Percentiles rank a stretch among this genome's conserved stretches.
Evolutionary conservation across 2,797 vertebrate species (phyloP).

Genomic region (Coilia nasus): DNA sequence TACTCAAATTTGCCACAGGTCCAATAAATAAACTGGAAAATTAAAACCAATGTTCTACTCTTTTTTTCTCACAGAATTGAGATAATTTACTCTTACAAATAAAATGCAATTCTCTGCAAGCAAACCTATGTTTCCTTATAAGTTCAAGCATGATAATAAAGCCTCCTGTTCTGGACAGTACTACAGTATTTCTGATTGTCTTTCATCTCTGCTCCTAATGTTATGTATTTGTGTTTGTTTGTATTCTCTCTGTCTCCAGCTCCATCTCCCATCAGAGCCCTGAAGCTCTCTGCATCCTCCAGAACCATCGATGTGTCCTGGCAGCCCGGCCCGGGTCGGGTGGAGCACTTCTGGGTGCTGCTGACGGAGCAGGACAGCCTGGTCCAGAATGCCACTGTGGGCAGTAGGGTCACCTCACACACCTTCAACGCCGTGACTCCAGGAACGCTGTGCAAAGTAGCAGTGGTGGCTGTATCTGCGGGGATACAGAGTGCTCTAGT

Average conservation of each 20-base stretch:
- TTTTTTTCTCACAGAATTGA: neutral
- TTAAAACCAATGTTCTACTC: too few species aligned
- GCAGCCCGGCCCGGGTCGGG: constrained; percentile 74
- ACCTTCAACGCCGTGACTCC: constrained; percentile 74
- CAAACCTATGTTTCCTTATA: neutral
- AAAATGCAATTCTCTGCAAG: neutral
- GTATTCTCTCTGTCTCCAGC: constrained; percentile 65
- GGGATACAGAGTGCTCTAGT: constrained; percentile 66
- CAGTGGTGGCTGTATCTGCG: constrained; percentile 75
- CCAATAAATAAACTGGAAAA: too few species aligned
- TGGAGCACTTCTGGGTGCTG: constrained; percentile 74
- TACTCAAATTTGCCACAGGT: too few species aligned
- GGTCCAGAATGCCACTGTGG: constrained; percentile 64
- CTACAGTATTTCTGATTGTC: neutral
- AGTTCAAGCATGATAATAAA: neutral
- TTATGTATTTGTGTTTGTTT: constrained; percentile 31
- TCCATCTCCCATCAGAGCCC: constrained; percentile 77
- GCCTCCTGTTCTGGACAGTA: neutral
- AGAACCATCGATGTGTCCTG: constrained; percentile 75
- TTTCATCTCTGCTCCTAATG: neutral
- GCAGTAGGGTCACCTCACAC: constrained; percentile 61
- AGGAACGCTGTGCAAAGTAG: constrained; percentile 79
- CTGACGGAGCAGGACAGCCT: constrained; percentile 66
- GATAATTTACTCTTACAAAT: neutral
- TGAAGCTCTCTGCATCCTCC: constrained; percentile 69